Conservation (phyloP, 2,797 vertebrate genomes). For the Kryptolebias ocellatus region DNA sequence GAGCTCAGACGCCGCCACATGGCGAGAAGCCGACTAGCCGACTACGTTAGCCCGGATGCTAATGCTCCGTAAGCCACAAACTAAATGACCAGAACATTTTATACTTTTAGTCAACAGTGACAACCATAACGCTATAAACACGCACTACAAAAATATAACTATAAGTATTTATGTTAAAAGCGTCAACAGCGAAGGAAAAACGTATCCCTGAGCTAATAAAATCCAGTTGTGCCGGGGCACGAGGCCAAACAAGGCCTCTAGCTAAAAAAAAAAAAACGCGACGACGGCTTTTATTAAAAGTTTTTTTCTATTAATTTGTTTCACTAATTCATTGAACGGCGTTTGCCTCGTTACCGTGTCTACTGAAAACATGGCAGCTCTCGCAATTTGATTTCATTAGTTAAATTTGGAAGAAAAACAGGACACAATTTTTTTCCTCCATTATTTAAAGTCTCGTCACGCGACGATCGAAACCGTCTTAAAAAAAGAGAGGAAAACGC, state of each 20-base stretch:
- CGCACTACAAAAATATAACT: background rate
- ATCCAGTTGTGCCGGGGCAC: conserved; percentile 49
- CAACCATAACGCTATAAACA: background rate
- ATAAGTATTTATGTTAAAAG: background rate
- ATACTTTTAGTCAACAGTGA: no score
- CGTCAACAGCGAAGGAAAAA: background rate
- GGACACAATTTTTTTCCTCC: background rate
- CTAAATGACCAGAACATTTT: background rate
- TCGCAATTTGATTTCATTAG: background rate
- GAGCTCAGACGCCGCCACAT: conserved; percentile 72
- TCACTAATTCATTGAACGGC: background rate
- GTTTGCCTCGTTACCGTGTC: background rate
- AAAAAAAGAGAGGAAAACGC: accelerated
- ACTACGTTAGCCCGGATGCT: conserved; percentile 20
- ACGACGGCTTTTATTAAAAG: background rate
- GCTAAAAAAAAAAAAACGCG: conserved; percentile 35
- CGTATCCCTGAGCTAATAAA: conserved; percentile 39
- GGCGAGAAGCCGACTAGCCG: conserved; percentile 61
- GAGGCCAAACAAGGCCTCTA: conserved; percentile 74
- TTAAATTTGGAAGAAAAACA: no score
- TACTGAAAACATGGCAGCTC: no score
- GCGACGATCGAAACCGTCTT: background rate
- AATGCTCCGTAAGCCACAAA: no score
- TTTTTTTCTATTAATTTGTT: accelerated
- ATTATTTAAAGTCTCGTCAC: conserved; percentile 11